Evolutionary conservation across 2,888 invertebrate genomes (phyloP), one percentile per base, ranked within the genome.

Genomic region (Parnassius smintheus): DNA sequence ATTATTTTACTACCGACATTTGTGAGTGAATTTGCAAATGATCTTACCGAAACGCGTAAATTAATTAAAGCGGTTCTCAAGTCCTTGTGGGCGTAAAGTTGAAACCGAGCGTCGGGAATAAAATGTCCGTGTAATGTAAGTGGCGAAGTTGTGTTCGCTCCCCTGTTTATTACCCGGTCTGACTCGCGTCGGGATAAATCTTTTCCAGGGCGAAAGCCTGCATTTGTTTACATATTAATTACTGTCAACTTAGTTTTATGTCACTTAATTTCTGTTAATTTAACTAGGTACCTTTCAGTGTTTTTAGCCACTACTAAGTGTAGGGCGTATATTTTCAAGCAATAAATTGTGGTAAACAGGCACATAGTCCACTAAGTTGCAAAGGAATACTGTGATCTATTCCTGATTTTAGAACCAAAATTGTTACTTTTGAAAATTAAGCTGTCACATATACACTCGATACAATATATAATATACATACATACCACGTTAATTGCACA

Each of bases 121-220:
- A 89, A 35, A 87, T 85, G 87, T 86, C 85, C 83, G 85, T 86
- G 83, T 88, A 89, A 88, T 88, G 84, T 85, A 86, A 88, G 85
- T 85, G 84, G 86, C 80, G 80, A 90, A 89, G 86, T 90, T 89
- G 82, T 78, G 82, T 78, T 84, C 86, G 82, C 83, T 82, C 57
- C 79, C 80, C 81, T 80, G 82, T 83, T 86, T 87, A 88, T 87
- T 86, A 80, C 80, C 78, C 77, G 72, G 75, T 75, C 71, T 78
- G 80, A 79, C 80, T 82, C 76, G 75, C 76, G 75, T 74, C 72
- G 75, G 68, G 84, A 88, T 89, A 87, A 88, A 85, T 88, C 86
- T 86, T 52, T 60, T 53, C 56, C 56, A 46, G 78, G 70, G 75
- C 75, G 78, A 79, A 73, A 74, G 73, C 72, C 66, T 70, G 69